Conservation (phyloP, 1,140 invertebrate species). For the Daktulosphaira vitifoliae region DNA sequence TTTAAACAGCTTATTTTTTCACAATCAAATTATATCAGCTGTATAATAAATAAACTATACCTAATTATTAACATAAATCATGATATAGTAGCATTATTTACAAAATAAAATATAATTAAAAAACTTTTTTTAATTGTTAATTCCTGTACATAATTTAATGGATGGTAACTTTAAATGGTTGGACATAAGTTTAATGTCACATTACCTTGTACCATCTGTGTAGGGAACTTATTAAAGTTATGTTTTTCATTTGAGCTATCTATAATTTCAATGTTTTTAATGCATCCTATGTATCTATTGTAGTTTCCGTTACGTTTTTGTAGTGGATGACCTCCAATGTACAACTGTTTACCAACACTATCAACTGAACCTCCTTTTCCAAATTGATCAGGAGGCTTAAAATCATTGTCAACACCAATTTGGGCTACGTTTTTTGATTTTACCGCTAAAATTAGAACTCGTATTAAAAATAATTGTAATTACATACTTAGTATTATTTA, state of each 20-base stretch:
- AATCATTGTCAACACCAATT: conserved; percentile 67
- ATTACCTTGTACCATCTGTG: conserved; percentile 11
- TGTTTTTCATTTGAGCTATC: background rate
- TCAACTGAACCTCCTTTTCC: conserved; percentile 53
- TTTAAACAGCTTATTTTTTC: no score
- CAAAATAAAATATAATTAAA: conserved; percentile 14
- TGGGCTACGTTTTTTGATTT: conserved; percentile 77
- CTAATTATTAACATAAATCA: no score
- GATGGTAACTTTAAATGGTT: conserved; percentile 27
- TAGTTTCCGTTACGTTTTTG: conserved; percentile 41
- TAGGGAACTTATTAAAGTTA: conserved; percentile 6
- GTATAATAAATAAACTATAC: no score
- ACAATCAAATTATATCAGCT: no score
- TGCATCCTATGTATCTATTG: conserved; percentile 67
- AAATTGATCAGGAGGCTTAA: conserved; percentile 53
- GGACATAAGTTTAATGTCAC: conserved; percentile 29
- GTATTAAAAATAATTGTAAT: background rate
- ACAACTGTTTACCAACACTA: conserved; percentile 66
- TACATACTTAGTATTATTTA: background rate
- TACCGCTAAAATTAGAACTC: conserved; percentile 53
- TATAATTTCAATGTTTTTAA: conserved; percentile 61
- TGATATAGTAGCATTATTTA: conserved; percentile 13
- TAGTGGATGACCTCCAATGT: conserved; percentile 73
- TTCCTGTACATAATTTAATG: background rate
- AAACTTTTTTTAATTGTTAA: background rate